These are phyloP conservation scores for Heteromurus nitidus DNA, from an alignment of 2,888 invertebrate species.

Conservation along the genomic window DNA sequence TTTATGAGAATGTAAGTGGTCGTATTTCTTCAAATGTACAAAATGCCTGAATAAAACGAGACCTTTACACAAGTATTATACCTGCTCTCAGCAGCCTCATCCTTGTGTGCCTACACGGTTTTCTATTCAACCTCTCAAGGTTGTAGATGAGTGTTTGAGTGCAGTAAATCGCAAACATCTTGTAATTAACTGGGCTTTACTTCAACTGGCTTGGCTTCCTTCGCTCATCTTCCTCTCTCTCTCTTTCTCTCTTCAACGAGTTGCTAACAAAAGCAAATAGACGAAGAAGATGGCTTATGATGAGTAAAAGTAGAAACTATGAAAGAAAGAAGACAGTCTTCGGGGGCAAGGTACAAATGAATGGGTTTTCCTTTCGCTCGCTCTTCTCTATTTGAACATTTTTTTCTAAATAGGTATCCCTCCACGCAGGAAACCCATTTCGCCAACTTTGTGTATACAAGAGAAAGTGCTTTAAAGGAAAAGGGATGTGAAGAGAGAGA, in stretches of 20 bases:
- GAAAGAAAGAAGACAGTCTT: background rate
- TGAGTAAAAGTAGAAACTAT: background rate
- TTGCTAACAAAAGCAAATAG: background rate
- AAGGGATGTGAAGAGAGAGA: background rate
- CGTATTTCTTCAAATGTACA: background rate
- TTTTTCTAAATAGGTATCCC: constrained; percentile 1
- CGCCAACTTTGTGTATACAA: background rate
- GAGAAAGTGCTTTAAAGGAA: background rate
- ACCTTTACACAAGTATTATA: too few species aligned
- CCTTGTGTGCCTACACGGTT: background rate
- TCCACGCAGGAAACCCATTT: constrained; percentile 11
- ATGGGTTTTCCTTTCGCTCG: constrained; percentile 8
- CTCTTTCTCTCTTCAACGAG: background rate
- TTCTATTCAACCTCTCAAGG: too few species aligned
- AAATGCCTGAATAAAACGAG: constrained; percentile 10
- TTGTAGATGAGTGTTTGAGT: constrained; percentile 5
- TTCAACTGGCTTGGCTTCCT: background rate
- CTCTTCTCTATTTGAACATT: background rate
- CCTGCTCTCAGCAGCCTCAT: background rate
- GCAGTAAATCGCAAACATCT: constrained; percentile 32
- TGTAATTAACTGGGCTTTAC: constrained; percentile 48
- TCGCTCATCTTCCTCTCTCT: too few species aligned
- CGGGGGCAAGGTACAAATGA: constrained; percentile 11
- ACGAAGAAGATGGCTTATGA: too few species aligned
- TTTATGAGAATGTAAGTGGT: constrained; percentile 24